Conservation (phyloP, 1,140 invertebrate genomes). For the Camponotus pennsylvanicus region DNA sequence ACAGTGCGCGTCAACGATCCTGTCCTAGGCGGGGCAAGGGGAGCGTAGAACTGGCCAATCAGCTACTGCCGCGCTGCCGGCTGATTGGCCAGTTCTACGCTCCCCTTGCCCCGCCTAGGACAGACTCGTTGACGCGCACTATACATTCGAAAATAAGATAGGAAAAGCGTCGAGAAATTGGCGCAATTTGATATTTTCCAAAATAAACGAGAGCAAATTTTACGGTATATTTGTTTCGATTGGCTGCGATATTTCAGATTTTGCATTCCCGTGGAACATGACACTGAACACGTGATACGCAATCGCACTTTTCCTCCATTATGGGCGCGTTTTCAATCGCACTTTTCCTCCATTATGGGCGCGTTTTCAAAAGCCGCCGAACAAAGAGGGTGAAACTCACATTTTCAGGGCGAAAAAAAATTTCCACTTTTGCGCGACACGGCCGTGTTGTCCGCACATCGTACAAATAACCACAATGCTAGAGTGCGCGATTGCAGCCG, state of each 20-base stretch:
- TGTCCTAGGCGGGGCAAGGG: no score
- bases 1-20: no score
- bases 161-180: not conserved
- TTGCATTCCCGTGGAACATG: not conserved
- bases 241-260: not conserved
- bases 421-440: slow-evolving; percentile 32
- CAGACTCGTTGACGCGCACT: no score
- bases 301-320: slow-evolving; percentile 26
- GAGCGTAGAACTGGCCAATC: no score
- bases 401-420: slow-evolving; percentile 27
- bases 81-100: no score
- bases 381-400: slow-evolving; percentile 13
- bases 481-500: slow-evolving; percentile 32
- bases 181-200: not conserved
- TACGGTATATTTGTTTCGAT: not conserved
- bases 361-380: slow-evolving; percentile 22
- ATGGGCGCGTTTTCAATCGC: not conserved
- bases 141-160: not conserved
- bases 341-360: slow-evolving; percentile 1
- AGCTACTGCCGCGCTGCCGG: no score
- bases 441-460: not conserved
- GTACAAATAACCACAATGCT: slow-evolving; percentile 40
- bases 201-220: not conserved
- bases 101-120: no score
- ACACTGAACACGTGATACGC: slow-evolving; percentile 17